Conservation (phyloP, 2,797 vertebrate genomes). For the Valencia hispanica region DNA sequence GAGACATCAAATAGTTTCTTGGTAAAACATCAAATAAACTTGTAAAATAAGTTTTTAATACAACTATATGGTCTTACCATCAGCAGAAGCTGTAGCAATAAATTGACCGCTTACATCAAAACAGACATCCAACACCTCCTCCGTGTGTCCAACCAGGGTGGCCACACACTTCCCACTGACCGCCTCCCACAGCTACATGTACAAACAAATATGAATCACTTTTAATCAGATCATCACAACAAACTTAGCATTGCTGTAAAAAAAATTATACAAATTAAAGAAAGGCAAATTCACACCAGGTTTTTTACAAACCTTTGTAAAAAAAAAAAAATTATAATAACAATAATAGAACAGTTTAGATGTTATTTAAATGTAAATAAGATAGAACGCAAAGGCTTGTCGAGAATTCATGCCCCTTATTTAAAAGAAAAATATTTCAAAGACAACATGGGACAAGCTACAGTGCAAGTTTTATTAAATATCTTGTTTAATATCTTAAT, state of each 20-base stretch:
- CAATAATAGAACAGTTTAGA: too few relatives aligned
- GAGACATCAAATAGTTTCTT: too few relatives aligned
- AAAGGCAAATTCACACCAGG: neutral
- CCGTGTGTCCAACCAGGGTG: conserved; percentile 87
- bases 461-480: neutral
- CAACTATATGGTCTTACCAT: conserved; percentile 81
- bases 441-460: too few relatives aligned
- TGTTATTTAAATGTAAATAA: neutral
- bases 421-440: too few relatives aligned
- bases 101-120: conserved; percentile 91
- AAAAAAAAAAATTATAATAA: neutral
- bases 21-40: neutral
- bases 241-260: neutral
- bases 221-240: neutral
- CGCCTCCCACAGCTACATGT: conserved; percentile 92
- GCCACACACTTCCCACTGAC: conserved; percentile 82
- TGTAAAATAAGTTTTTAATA: neutral
- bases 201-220: conserved; percentile 41
- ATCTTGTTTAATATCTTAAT: neutral
- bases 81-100: conserved; percentile 89
- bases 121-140: conserved; percentile 92
- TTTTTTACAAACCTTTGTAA: neutral
- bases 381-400: neutral
- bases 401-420: too few relatives aligned
- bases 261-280: neutral